phyloP scores from a whole-genome alignment of 2,888 invertebrate species.

The Scaptomyza parva region DNA sequence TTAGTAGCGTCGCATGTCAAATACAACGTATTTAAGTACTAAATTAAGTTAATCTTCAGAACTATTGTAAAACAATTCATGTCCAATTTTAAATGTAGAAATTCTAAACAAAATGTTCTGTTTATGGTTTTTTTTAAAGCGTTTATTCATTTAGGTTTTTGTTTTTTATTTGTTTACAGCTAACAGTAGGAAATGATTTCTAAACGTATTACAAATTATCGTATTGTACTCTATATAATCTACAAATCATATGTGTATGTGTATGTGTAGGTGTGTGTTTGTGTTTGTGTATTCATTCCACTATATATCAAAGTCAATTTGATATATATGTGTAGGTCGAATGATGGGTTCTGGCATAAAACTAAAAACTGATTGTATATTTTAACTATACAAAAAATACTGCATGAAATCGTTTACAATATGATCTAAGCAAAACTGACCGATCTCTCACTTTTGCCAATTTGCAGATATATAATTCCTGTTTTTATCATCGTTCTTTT shows the following conservation, averaged over 20 bases:
- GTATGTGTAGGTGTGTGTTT: too few relatives aligned
- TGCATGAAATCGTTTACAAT: constrained; percentile 71
- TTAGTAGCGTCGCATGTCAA: constrained; percentile 85
- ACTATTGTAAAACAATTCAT: neutral
- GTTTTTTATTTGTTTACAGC: constrained; percentile 65
- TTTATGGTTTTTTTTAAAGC: constrained; percentile 61
- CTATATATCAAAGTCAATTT: constrained; percentile 65
- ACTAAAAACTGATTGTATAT: constrained; percentile 72
- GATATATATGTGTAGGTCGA: constrained; percentile 40
- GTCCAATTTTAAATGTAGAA: neutral
- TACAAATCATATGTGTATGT: constrained; percentile 36
- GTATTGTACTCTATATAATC: constrained; percentile 60
- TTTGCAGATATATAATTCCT: constrained; percentile 48
- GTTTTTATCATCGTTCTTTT: constrained; percentile 19
- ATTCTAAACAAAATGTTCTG: neutral
- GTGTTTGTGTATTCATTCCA: constrained; percentile 27
- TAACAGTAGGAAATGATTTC: constrained; percentile 79
- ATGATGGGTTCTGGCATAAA: constrained; percentile 46
- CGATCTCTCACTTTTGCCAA: constrained; percentile 16
- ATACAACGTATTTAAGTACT: constrained; percentile 77
- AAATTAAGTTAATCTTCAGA: constrained; percentile 19
- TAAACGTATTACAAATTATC: constrained; percentile 70
- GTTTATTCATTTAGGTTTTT: constrained; percentile 73
- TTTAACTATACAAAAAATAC: constrained; percentile 79
- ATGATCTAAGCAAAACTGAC: constrained; percentile 48